A percentile compares a stretch with the other conserved stretches of the same genome.
phyloP scores from a whole-genome alignment of 1,140 invertebrate species.

The Riptortus pedestris region DNA sequence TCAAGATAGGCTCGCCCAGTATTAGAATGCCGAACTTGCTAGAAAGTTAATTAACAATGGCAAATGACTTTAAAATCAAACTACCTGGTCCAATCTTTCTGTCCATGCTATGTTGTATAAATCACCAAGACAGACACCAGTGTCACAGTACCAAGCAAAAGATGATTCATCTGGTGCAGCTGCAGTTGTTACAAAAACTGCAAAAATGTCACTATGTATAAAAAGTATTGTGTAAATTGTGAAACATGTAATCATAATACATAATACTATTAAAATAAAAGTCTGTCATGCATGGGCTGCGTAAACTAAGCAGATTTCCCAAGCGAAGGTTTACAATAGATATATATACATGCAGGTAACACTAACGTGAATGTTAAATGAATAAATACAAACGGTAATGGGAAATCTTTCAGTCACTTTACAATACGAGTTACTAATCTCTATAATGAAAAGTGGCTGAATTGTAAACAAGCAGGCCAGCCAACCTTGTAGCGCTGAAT shows the following conservation, averaged over 20 bases:
- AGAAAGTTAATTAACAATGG: not conserved
- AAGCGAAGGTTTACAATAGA: no score
- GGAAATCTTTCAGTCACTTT: no score
- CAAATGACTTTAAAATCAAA: not conserved
- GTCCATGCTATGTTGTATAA: slow-evolving; percentile 57
- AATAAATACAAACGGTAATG: no score
- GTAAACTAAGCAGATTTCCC: no score
- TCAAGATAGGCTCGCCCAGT: not conserved
- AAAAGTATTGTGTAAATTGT: not conserved
- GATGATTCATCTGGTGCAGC: slow-evolving; percentile 4
- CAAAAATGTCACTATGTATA: slow-evolving; percentile 18
- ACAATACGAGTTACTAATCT: no score
- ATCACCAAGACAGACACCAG: slow-evolving; percentile 45
- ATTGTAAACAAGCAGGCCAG: no score
- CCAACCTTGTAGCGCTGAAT: no score
- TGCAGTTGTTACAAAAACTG: slow-evolving; percentile 8
- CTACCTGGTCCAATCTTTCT: slow-evolving; percentile 49
- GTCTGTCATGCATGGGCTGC: no score
- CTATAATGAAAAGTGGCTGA: no score
- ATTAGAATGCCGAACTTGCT: not conserved
- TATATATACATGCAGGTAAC: no score
- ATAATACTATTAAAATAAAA: no score
- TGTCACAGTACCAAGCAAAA: slow-evolving; percentile 11
- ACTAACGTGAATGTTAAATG: no score
- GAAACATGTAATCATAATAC: not conserved